These are phyloP conservation scores for Podargus strigoides DNA, from an alignment of 2,797 vertebrate genomes.

Conservation along the genomic window DNA sequence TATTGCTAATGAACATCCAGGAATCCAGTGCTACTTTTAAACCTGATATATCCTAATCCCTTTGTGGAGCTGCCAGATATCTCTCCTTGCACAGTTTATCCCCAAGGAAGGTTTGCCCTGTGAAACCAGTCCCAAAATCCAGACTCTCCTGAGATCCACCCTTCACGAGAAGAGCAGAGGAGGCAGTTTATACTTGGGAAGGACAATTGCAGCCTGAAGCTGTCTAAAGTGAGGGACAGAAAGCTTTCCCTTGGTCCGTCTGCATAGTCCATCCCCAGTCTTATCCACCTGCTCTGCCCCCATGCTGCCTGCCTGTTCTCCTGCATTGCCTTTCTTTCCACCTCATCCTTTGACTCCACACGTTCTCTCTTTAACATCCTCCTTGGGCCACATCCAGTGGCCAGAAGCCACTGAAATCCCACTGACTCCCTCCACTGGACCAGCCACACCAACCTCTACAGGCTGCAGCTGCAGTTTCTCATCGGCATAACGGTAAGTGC, in stretches of 20 bases:
- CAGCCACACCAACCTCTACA: not conserved
- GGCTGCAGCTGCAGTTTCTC: not conserved
- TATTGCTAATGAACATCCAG: not conserved
- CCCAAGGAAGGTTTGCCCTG: not conserved
- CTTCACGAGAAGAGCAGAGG: not conserved
- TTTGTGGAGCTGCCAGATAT: not conserved
- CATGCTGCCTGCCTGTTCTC: not conserved
- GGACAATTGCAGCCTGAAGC: not conserved
- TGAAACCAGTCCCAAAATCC: not conserved
- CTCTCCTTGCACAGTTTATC: not conserved
- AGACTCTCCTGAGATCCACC: not conserved
- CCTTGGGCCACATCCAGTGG: not conserved
- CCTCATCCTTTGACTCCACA: not conserved
- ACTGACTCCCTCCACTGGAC: not conserved
- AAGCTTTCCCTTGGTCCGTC: not conserved
- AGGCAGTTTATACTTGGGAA: not conserved
- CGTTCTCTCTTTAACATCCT: not conserved
- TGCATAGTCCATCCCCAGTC: fast-evolving
- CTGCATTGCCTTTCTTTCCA: not conserved
- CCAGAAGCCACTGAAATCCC: not conserved
- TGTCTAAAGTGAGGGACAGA: not conserved
- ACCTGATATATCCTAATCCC: not conserved
- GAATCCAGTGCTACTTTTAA: not conserved
- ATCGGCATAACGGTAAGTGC: fast-evolving
- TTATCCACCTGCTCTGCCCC: not conserved